Evolutionary conservation across 2,113 vertebrate species (phyloP), one percentile per base, ranked within the genome.

Genomic region (Rhodinocichla rosea): DNA sequence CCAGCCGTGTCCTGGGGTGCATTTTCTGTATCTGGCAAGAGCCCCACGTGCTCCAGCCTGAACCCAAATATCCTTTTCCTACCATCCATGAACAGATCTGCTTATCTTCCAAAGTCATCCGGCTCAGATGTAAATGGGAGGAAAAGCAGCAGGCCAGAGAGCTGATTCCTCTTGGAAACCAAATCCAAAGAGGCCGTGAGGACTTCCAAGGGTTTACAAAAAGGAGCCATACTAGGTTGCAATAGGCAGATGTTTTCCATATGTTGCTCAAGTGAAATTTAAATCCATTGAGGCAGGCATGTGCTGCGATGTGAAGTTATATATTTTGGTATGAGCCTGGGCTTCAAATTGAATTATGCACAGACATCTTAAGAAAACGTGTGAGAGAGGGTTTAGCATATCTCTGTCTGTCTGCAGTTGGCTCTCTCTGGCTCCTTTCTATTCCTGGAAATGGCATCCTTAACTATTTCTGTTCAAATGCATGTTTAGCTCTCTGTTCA

Each of bases 211-310:
- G 92, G 75, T 97, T 97, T 91, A 65, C 73, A 69, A 4, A 91
- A 71, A 69, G 79, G 83, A 95, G 85, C 94, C 76, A 68, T 90
- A 39, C 89, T 87, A 32, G 83, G 69, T 64, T 93, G 92, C 85
- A 90, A 95, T 42, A 92, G 94, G 95, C 98, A 97, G 96, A 97
- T 97, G 97, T 94, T 94, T 97, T 95, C 97, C 97, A 98, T 97
- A 98, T 98, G 97, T 88, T 95, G 68, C 56, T 95, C 94, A 87
- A 96, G 88, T 93, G 96, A 73, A 95, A 95, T 95, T 93, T 93
- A 90, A 96, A 91, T 90, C 80, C 40, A 94, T 71, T 5, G 94
- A 92, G 82, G 73, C 93, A 92, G 89, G 87, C 92, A 74, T 96
- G 95, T 55, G 62, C 59, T 83, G 60, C 11, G 1, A 86, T 39